Conservation (phyloP, 2,888 invertebrate species). For the Apantesis nais region DNA sequence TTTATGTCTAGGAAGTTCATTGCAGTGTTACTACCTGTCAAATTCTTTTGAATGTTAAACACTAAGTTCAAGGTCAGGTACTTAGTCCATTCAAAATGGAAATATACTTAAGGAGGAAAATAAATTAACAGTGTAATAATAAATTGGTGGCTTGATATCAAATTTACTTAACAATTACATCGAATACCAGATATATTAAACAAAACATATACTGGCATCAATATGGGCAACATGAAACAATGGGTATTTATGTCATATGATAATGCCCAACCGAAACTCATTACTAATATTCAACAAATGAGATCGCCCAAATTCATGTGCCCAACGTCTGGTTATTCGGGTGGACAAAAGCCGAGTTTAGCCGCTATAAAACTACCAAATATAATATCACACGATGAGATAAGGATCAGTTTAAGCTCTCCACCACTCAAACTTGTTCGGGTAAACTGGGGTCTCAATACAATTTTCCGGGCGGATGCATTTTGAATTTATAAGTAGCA, state of each 20-base stretch:
- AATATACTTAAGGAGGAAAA: too few relatives aligned
- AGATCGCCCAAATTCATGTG: slow-evolving; percentile 52
- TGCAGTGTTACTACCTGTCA: too few relatives aligned
- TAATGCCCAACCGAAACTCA: slow-evolving; percentile 40
- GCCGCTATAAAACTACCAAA: slow-evolving; percentile 64
- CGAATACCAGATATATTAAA: not conserved
- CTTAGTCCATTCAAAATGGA: too few relatives aligned
- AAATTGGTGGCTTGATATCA: not conserved
- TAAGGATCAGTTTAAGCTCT: slow-evolving; percentile 41
- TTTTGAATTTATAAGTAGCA: slow-evolving; percentile 85
- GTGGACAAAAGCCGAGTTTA: slow-evolving; percentile 69
- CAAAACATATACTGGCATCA: slow-evolving; percentile 2
- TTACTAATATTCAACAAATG: slow-evolving; percentile 54
- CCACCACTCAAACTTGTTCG: slow-evolving; percentile 56
- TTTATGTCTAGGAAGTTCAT: too few relatives aligned
- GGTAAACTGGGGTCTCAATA: slow-evolving; percentile 74
- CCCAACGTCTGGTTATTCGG: slow-evolving; percentile 57
- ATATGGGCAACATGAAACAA: slow-evolving; percentile 14
- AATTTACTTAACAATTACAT: not conserved
- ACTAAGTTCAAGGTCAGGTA: too few relatives aligned
- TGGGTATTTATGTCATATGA: slow-evolving; percentile 31
- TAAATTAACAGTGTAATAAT: not conserved
- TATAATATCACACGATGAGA: slow-evolving; percentile 53
- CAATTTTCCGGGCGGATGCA: slow-evolving; percentile 83
- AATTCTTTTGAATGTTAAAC: too few relatives aligned